phyloP scores from a whole-genome alignment of 2,888 invertebrate genomes.

The Habroteleia sp. region DNA sequence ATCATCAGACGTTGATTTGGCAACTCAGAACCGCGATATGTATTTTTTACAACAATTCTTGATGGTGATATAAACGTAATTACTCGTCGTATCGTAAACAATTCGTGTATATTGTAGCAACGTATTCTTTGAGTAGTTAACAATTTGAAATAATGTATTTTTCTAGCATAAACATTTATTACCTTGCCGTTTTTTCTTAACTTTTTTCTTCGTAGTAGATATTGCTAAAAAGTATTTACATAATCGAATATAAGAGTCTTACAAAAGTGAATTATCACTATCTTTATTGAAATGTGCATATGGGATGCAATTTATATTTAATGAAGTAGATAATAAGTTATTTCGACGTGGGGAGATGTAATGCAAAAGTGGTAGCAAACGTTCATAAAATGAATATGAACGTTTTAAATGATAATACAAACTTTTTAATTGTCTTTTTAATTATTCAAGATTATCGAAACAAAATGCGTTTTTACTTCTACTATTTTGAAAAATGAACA shows the following conservation, averaged over 20 bases:
- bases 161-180: slow-evolving; percentile 14
- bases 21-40: too few species aligned
- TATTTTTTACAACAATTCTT: too few species aligned
- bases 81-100: background rate
- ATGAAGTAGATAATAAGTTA: slow-evolving; percentile 50
- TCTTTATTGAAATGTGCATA: slow-evolving; percentile 54
- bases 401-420: too few species aligned
- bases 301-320: slow-evolving; percentile 51
- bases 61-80: too few species aligned
- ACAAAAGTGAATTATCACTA: slow-evolving; percentile 52
- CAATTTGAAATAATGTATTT: slow-evolving; percentile 4
- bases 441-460: too few species aligned
- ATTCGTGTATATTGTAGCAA: slow-evolving; percentile 15
- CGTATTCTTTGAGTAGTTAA: background rate
- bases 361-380: too few species aligned
- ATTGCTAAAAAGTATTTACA: slow-evolving; percentile 50
- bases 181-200: slow-evolving; percentile 29
- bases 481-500: too few species aligned
- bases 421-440: too few species aligned
- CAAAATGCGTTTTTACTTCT: too few species aligned
- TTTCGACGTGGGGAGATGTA: slow-evolving; percentile 22
- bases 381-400: too few species aligned
- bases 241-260: slow-evolving; percentile 50
- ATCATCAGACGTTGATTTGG: too few species aligned
- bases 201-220: slow-evolving; percentile 49